These are phyloP conservation scores for Drosophila fuyamai DNA, from an alignment of 1,140 invertebrate species.

Conservation along the genomic window DNA sequence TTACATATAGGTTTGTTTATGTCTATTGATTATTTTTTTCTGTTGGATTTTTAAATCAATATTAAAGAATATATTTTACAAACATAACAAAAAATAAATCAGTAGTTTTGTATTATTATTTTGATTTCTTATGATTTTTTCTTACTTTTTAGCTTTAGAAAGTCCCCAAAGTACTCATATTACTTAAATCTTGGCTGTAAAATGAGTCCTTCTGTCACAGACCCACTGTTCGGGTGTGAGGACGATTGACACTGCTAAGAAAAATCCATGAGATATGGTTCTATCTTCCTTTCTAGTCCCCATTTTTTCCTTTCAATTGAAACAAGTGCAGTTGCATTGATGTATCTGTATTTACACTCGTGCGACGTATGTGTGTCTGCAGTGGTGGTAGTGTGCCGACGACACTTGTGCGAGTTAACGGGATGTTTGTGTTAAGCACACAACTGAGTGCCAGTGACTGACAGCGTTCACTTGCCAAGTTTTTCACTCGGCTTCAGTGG, in stretches of 20 bases:
- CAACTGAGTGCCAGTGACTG: conserved; percentile 37
- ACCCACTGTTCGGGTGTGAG: conserved; percentile 6
- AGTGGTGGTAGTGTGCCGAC: conserved; percentile 34
- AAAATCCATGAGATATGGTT: conserved; percentile 16
- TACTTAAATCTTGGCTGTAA: no score
- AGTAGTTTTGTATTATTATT: no score
- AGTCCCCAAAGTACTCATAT: no score
- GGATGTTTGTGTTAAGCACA: conserved; percentile 56
- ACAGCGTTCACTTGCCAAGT: conserved; percentile 50
- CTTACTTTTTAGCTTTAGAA: neutral
- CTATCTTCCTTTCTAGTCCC: neutral
- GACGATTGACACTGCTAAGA: conserved; percentile 17
- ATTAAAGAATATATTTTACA: no score
- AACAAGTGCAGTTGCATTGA: conserved; percentile 49
- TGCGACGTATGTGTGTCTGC: conserved; percentile 5
- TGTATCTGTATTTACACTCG: conserved; percentile 44
- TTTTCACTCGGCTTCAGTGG: conserved; percentile 44
- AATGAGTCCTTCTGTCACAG: neutral
- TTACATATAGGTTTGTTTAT: no score
- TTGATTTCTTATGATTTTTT: neutral
- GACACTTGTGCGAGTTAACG: conserved; percentile 48
- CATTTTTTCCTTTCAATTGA: conserved; percentile 27
- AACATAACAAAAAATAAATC: no score
- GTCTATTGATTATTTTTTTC: no score
- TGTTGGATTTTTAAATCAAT: no score